Conservation (phyloP, 2,888 invertebrate genomes). For the Zele albiditarsus region DNA sequence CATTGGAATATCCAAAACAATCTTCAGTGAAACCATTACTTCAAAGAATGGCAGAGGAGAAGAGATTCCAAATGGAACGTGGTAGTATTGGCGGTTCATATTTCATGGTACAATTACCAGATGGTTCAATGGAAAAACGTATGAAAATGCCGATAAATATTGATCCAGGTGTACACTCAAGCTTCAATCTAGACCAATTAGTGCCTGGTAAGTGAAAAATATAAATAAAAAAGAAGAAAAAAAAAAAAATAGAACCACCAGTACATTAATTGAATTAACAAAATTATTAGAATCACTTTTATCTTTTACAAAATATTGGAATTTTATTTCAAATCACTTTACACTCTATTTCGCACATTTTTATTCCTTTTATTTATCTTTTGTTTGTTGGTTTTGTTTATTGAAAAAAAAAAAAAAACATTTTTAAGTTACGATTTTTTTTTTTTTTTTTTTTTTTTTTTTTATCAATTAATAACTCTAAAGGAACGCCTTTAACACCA, state of each 20-base stretch:
- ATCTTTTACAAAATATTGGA: neutral
- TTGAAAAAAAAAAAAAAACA: neutral
- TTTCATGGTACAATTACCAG: slow-evolving; percentile 90
- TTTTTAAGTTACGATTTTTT: slow-evolving; percentile 1
- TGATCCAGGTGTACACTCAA: slow-evolving; percentile 95
- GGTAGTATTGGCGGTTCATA: slow-evolving; percentile 92
- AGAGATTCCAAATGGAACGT: slow-evolving; percentile 90
- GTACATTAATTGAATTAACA: neutral
- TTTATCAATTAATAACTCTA: slow-evolving; percentile 55
- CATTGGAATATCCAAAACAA: slow-evolving; percentile 84
- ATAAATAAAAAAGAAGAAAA: neutral
- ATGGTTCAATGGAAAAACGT: slow-evolving; percentile 92
- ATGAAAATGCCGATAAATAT: slow-evolving; percentile 93
- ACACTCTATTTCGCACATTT: neutral
- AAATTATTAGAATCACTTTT: no score
- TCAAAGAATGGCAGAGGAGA: slow-evolving; percentile 95
- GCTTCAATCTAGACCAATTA: slow-evolving; percentile 89
- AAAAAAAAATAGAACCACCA: neutral
- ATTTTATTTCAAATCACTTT: neutral
- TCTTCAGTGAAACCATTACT: slow-evolving; percentile 87
- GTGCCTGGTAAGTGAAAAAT: slow-evolving; percentile 75
- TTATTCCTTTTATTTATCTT: neutral
- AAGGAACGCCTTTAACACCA: slow-evolving; percentile 82
- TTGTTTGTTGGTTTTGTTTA: neutral
- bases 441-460: slow-evolving; percentile 3